Evolutionary conservation across 2,797 vertebrate species (phyloP), one percentile per base, ranked within the genome.

Genomic region (Ispidina lecontei): DNA sequence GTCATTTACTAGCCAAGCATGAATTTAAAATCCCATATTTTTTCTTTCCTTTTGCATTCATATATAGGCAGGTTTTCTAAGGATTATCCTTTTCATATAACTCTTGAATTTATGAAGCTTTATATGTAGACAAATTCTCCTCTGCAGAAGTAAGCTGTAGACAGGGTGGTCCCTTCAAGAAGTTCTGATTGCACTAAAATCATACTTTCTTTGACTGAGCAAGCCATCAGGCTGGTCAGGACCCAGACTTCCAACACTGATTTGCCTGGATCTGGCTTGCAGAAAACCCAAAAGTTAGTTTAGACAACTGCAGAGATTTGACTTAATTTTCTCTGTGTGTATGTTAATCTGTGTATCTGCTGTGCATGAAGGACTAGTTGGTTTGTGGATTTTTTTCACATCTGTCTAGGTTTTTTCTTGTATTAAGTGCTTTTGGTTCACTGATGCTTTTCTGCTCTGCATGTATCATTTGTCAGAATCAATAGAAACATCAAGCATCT

Each of bases 121-220:
- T 47, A 25, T 54, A 12, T 49, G 11, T 59, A 17, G 14, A 37
- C 18, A 67, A 3, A 59, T 81, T 80, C 9, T 82, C 12, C 16
- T 69, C 59, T 81, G 35, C 28, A 86, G 10, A 74, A 73, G 49
- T 37, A 70, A 83, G 10, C 16, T 25, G 22, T 64, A 52, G 64
- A 20, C 4, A 31, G 17, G 11, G 7, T 1, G 4, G 13, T 8
- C 37, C 8, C 0, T 1, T 10, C 14, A 16, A 22, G 17, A 39
- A 63, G 7, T 55, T 68, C 8, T 75, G 33, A 33, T 60, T 5
- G 2, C 14, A 47, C 7, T 75, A 16, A 43, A 77, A 21, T 35
- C 3, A 12, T 52, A 41, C 39, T 55, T 44, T 5, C 12, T 70
- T 47, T 44, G 33, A 21, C 16, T 55, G 58, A 74, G 31, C 20